Conservation (phyloP, 1,140 invertebrate genomes). For the Centruroides sculpturatus region DNA sequence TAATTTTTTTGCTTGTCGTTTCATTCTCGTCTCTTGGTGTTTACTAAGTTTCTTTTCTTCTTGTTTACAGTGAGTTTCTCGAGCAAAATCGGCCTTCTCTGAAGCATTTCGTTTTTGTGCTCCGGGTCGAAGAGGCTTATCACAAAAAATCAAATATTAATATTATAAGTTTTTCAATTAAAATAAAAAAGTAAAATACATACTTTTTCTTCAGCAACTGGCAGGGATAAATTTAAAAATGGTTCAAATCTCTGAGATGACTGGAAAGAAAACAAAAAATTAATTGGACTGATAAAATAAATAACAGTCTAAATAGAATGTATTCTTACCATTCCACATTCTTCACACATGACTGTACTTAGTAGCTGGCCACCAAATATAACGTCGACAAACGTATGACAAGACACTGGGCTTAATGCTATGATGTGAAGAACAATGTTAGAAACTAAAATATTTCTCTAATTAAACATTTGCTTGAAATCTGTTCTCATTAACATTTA, state of each 20-base stretch:
- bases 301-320: background rate
- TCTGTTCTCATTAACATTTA: background rate
- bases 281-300: too few relatives aligned
- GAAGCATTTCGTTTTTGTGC: background rate
- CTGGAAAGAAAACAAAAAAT: slow-evolving; percentile 29
- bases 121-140: background rate
- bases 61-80: background rate
- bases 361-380: slow-evolving; percentile 78
- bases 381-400: slow-evolving; percentile 64
- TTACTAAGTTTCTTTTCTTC: slow-evolving; percentile 23
- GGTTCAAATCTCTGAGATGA: slow-evolving; percentile 73
- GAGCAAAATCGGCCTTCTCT: too few relatives aligned
- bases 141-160: background rate
- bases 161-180: background rate
- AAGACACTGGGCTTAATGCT: slow-evolving; percentile 64
- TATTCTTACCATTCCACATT: slow-evolving; percentile 46
- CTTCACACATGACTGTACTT: slow-evolving; percentile 74
- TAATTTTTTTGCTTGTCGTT: slow-evolving; percentile 23
- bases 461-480: background rate
- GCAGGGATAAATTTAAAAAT: slow-evolving; percentile 86
- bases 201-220: slow-evolving; percentile 50
- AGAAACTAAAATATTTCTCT: background rate
- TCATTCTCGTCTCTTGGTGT: slow-evolving; percentile 28
- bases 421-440: slow-evolving; percentile 6
- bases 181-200: background rate